Evolutionary conservation across 2,888 invertebrate genomes (phyloP).

Genomic region (Cheilosia vulpina): DNA sequence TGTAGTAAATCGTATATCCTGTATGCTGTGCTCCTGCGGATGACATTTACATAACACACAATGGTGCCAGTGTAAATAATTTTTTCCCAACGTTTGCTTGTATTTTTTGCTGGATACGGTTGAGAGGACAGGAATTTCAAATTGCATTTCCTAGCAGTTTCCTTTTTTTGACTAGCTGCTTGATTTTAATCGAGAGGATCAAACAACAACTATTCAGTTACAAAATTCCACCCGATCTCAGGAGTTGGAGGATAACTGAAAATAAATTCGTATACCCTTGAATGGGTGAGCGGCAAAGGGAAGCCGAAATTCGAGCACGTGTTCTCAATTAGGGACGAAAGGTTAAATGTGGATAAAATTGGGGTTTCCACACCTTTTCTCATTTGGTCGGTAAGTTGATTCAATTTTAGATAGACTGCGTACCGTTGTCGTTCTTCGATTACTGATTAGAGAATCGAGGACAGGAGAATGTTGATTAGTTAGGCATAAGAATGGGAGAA

Average conservation of each 20-base stretch:
- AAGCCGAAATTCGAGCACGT: conserved; percentile 52
- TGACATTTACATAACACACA: conserved; percentile 72
- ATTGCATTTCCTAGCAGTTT: conserved; percentile 49
- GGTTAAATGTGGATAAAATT: conserved; percentile 59
- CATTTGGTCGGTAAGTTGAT: conserved; percentile 27
- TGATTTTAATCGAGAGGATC: conserved; percentile 1
- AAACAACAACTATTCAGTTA: conserved; percentile 30
- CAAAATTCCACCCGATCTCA: not conserved
- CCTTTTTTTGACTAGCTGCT: not conserved
- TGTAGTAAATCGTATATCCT: conserved; percentile 63
- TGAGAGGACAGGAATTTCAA: conserved; percentile 60
- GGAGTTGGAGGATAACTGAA: not conserved
- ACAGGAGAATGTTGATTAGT: conserved; percentile 34
- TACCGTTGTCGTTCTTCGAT: conserved; percentile 38
- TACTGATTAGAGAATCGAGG: conserved; percentile 28
- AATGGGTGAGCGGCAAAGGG: conserved; percentile 1
- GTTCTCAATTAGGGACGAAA: conserved; percentile 60
- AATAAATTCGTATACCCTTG: not conserved
- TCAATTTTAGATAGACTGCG: conserved; percentile 46
- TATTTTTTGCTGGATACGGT: conserved; percentile 19
- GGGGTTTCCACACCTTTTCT: conserved; percentile 35
- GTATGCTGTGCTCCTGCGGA: conserved; percentile 49
- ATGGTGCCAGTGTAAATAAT: conserved; percentile 57
- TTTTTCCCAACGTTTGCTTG: conserved; percentile 6
- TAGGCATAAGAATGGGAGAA: conserved; percentile 25